Base-by-base conservation (phyloP, 1,140 invertebrate species). In the Choristoneura fumiferana region DNA sequence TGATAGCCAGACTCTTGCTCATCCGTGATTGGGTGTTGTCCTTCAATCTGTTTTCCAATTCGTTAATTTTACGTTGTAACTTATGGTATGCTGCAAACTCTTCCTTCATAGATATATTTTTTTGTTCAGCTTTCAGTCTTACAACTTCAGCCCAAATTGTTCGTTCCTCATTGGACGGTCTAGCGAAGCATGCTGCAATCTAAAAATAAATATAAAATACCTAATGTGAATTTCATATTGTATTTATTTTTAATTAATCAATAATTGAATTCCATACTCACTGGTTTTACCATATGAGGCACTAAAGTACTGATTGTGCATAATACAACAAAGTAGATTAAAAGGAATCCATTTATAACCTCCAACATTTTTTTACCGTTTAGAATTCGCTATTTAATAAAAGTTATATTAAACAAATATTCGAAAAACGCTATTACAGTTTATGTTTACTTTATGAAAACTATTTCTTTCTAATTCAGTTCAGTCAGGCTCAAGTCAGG, bases 31-130 rank as follows among this genome's bases (percentile, higher is more conserved):
- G 78, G 13, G 81, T 78, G 29, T 59, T 74, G 33, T 87, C 81
- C 63, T 89, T 87, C 9, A 87, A 62, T 33, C 76, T 56, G 17
- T 64, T 62, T 62, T 89, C 86, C 8, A 90, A 59, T 70, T 80
- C 85, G 52, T 81, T 85, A 13, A 90, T 86, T 63, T 73, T 85
- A 12, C 89, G 72, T 60, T 90, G 89, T 14, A 90, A 34, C 63
- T 88, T 90, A 0, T 87, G 83, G 64, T 89, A 85, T n/a, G 87
- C 80, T 14, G 87, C 87, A 77, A 90, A 90, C 53, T 90, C 85
- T 62, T 90, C 87, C 65, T 85, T 89, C 68, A 90, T 89, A 4
- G 89, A 90, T 53, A 89, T 79, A 5, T 57, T 56, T 40, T 80
- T 76, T 58, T 89, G 88, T 54, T 83, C 71, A 1, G 63, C 60